Conservation (phyloP, 2,113 vertebrate species). For the Chaetodon trifascialis region DNA sequence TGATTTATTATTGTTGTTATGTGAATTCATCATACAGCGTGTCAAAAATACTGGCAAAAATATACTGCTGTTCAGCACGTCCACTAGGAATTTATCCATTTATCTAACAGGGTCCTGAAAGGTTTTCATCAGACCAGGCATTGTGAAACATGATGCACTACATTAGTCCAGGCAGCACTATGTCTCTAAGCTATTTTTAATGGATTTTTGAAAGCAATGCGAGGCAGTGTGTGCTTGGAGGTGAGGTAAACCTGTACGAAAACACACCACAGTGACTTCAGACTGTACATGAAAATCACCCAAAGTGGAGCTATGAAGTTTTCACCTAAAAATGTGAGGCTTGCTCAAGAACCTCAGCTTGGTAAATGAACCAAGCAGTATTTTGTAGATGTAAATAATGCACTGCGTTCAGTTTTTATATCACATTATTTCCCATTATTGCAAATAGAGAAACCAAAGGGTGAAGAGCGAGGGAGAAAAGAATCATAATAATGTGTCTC, state of each 20-base stretch:
- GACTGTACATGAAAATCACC: background rate
- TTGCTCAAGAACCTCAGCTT: background rate
- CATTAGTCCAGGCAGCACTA: slow-evolving; percentile 21
- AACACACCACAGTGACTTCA: background rate
- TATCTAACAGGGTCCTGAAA: slow-evolving; percentile 18
- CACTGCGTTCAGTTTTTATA: background rate
- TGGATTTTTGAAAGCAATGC: slow-evolving; percentile 30
- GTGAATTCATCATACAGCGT: background rate
- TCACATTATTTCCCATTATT: background rate
- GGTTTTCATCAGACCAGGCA: slow-evolving; percentile 31
- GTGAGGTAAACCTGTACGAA: background rate
- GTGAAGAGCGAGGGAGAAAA: background rate
- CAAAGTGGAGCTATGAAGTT: background rate
- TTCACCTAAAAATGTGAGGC: background rate
- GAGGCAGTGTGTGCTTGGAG: background rate
- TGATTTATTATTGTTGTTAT: background rate
- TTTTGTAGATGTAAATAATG: background rate
- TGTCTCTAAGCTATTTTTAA: slow-evolving; percentile 49
- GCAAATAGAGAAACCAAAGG: background rate
- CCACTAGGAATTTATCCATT: slow-evolving; percentile 8
- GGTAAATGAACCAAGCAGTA: background rate
- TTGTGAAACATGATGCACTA: slow-evolving; percentile 32
- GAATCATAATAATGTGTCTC: slow-evolving; percentile 4
- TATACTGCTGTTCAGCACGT: background rate
- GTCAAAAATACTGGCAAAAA: background rate